Conservation (phyloP, 2,797 vertebrate genomes). For the Spinus pinus region DNA sequence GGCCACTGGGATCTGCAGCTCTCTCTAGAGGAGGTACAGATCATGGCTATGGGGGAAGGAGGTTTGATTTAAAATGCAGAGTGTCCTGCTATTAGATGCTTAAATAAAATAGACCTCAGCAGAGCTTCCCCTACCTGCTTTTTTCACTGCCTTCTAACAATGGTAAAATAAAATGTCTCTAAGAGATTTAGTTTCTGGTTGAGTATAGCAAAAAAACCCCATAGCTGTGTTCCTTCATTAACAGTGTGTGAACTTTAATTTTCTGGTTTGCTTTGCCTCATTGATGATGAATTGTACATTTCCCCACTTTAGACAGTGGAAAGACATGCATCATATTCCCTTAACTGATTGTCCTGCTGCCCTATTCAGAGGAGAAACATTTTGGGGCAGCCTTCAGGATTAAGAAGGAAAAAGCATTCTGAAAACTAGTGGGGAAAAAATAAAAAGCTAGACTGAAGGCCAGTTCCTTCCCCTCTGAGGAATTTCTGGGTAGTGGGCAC, state of each 20-base stretch:
- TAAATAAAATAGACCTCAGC: not conserved
- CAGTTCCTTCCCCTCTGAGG: not conserved
- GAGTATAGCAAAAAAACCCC: not conserved
- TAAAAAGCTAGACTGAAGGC: not conserved
- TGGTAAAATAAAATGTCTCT: not conserved
- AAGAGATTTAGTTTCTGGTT: not conserved
- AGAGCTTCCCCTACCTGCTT: not conserved
- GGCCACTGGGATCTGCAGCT: not conserved
- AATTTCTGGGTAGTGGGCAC: not conserved
- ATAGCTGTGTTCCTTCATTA: not conserved
- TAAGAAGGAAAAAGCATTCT: not conserved
- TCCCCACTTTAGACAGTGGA: not conserved
- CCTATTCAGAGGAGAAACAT: not conserved
- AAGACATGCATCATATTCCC: not conserved
- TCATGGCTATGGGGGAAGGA: not conserved
- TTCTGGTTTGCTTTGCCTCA: not conserved
- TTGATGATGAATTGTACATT: not conserved
- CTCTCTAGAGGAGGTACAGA: not conserved
- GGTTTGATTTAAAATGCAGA: not conserved
- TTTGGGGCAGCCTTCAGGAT: not conserved
- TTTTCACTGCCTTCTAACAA: not conserved
- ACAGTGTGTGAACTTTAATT: not conserved
- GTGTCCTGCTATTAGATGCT: not conserved
- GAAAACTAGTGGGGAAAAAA: not conserved
- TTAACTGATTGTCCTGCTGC: not conserved